Evolutionary conservation across 2,113 vertebrate species (phyloP), one percentile per base, ranked within the genome.

Genomic region (Labeo catla): DNA sequence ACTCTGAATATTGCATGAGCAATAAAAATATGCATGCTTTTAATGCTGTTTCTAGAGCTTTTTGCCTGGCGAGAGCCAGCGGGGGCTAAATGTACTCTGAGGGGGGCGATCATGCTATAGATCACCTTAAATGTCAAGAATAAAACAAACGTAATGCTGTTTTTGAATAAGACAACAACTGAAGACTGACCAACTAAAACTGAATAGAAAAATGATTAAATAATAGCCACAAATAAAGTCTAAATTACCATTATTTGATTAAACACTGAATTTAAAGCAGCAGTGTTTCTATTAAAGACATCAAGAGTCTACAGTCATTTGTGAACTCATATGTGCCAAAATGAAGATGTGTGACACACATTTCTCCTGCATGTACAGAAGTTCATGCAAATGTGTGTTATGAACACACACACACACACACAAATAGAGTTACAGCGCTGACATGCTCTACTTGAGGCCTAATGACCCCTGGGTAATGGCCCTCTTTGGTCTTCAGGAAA

Each of bases 391-490:
- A 70, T 66, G 47, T 52, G 45, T 68, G 47, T 52, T 34, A 52
- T 70, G 57, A 80, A 80, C 77, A 80, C 36, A 61, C 77, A 19
- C 68, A 36, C 19, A 15, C 78, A 47, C 78, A 47, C 39, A 81
- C 54, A 94, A 92, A 92, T 91, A 92, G 90, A 93, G 89, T 89
- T 92, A 90, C 89, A 93, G 80, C 90, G 90, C 89, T 91, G 92
- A 91, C 93, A 94, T 94, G 94, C 94, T 94, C 94, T 94, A 92
- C 93, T 94, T 93, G 92, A 93, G 92, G 93, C 92, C 92, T 94
- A 95, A 95, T 94, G 93, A 93, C 90, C 93, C 94, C 93, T 92
- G 92, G 92, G 94, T 93, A 95, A 95, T 94, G 94, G 94, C 88
- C 43, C 92, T 92, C 92, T 94, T 93, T 94, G 93, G 93, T 92